These are phyloP conservation scores for Esox lucius DNA, from an alignment of 2,797 vertebrate species.

Conservation along the genomic window DNA sequence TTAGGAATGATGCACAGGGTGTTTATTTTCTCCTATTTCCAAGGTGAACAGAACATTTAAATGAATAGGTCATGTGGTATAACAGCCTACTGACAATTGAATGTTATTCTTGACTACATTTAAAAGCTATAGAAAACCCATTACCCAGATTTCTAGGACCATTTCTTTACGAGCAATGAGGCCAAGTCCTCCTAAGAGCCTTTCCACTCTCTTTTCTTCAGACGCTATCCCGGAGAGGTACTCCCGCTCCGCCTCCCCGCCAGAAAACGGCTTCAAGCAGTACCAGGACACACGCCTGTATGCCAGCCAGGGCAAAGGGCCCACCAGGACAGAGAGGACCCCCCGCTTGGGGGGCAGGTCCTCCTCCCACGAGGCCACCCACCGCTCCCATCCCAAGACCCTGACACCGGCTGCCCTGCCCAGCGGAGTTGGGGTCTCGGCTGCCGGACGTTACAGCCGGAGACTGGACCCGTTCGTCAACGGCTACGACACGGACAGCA, in stretches of 20 bases:
- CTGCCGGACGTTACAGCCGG: slow-evolving; percentile 36
- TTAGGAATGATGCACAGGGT: background rate
- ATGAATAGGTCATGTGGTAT: background rate
- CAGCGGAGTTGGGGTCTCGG: slow-evolving; percentile 28
- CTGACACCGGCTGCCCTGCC: slow-evolving; percentile 57
- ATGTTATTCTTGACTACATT: background rate
- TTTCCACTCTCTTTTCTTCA: slow-evolving; percentile 34
- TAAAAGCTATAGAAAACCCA: background rate
- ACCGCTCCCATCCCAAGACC: slow-evolving; percentile 46
- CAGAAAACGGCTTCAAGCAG: slow-evolving; percentile 80
- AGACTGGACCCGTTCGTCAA: slow-evolving; percentile 60
- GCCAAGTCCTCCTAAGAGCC: background rate
- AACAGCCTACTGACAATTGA: too few relatives aligned
- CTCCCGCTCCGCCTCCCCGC: slow-evolving; percentile 76
- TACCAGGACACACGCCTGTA: slow-evolving; percentile 75
- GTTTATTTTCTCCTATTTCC: background rate
- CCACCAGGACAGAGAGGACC: slow-evolving; percentile 70
- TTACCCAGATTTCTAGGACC: background rate
- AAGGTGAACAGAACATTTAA: background rate
- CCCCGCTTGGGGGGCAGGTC: slow-evolving; percentile 57
- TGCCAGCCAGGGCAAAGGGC: slow-evolving; percentile 87
- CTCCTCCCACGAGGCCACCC: slow-evolving; percentile 51
- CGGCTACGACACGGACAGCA: slow-evolving; percentile 90
- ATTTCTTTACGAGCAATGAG: background rate
- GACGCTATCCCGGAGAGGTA: slow-evolving; percentile 65